These are phyloP conservation scores for Eledona agricola DNA, from an alignment of 2,888 invertebrate genomes.

Conservation along the genomic window DNA sequence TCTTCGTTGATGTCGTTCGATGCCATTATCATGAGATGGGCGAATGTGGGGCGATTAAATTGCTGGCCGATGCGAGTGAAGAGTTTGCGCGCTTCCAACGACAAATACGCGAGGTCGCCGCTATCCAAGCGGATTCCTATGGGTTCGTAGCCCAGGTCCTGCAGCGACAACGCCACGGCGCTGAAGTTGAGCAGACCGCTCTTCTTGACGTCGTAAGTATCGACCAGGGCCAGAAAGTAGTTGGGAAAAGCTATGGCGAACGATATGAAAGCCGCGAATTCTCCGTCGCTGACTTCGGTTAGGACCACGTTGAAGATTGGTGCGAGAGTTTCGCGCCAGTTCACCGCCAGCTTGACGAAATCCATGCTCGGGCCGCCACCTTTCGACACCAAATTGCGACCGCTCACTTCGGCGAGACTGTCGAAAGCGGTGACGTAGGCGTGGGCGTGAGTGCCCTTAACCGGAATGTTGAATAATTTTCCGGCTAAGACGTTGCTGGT, in stretches of 20 bases:
- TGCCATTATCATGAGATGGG: constrained; percentile 88
- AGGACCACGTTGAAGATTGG: constrained; percentile 76
- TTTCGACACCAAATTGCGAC: constrained; percentile 55
- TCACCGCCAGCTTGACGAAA: constrained; percentile 71
- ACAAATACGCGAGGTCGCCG: constrained; percentile 95
- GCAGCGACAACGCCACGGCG: constrained; percentile 90
- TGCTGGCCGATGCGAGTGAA: constrained; percentile 80
- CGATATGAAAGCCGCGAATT: constrained; percentile 92
- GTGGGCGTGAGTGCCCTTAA: constrained; percentile 97
- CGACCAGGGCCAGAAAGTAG: constrained; percentile 93
- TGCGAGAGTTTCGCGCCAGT: constrained; percentile 75
- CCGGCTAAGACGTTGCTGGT: constrained; percentile 98
- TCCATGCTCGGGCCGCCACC: constrained; percentile 63
- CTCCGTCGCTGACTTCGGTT: constrained; percentile 92
- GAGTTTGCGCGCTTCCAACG: constrained; percentile 81
- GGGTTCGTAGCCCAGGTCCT: constrained; percentile 89
- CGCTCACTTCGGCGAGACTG: constrained; percentile 68
- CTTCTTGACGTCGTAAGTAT: constrained; percentile 98
- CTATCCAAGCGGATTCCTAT: constrained; percentile 95
- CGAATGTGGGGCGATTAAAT: constrained; percentile 85
- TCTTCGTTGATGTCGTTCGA: constrained; percentile 99
- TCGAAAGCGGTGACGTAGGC: constrained; percentile 95
- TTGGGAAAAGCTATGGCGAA: constrained; percentile 95
- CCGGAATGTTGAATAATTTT: constrained; percentile 95
- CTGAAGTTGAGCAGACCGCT: constrained; percentile 95